Evolutionary conservation across 2,113 vertebrate genomes (phyloP).

Genomic region (Triplophysa dalaica): DNA sequence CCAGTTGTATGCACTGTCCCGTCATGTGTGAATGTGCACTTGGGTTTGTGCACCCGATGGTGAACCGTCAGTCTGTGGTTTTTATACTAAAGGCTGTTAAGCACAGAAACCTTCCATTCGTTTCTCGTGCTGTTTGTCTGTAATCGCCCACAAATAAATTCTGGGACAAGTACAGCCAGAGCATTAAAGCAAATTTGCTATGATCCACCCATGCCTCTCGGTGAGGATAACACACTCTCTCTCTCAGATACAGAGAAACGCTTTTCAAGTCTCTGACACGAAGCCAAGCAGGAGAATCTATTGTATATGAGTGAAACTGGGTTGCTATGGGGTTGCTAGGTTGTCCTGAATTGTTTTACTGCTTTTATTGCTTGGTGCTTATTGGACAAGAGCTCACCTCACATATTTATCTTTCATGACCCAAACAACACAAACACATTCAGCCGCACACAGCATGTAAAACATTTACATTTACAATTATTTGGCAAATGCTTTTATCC

Average conservation of each 20-base stretch:
- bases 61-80: neutral
- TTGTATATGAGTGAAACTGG: neutral
- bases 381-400: too few species aligned
- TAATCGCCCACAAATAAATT: constrained; percentile 7
- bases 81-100: neutral
- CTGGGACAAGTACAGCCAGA: neutral
- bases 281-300: neutral
- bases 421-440: too few species aligned
- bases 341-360: too few species aligned
- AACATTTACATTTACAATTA: neutral
- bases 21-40: constrained; percentile 46
- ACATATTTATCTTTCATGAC: too few species aligned
- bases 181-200: neutral
- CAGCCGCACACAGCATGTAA: neutral
- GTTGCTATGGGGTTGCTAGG: too few species aligned
- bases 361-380: too few species aligned
- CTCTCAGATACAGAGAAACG: neutral
- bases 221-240: neutral
- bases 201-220: neutral
- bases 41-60: constrained; percentile 17
- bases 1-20: neutral
- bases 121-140: neutral
- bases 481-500: too few species aligned
- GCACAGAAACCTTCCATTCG: neutral
- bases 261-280: neutral